These are phyloP conservation scores for Lepas anatifera DNA, from an alignment of 2,888 invertebrate species.

Conservation along the genomic window DNA sequence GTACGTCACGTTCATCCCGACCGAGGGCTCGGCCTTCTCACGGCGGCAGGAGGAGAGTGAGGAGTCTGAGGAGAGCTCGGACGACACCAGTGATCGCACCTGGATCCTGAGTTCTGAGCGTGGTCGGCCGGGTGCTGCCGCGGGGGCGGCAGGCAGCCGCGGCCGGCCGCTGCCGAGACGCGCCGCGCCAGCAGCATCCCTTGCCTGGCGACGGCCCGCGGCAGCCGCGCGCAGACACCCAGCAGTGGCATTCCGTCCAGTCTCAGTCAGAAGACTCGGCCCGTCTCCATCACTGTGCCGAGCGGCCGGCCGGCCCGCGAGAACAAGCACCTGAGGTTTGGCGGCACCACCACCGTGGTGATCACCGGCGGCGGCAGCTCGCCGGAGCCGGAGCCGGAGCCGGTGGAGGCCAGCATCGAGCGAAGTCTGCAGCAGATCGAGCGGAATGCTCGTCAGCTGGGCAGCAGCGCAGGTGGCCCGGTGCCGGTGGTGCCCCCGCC, in stretches of 20 bases:
- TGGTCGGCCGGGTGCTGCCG: slow-evolving; percentile 17
- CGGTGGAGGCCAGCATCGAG: slow-evolving; percentile 31
- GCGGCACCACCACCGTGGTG: slow-evolving; percentile 4
- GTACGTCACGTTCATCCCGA: slow-evolving; percentile 34
- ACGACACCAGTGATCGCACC: slow-evolving; percentile 26
- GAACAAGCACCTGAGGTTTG: neutral
- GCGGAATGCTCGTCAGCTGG: slow-evolving; percentile 36
- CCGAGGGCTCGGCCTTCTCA: slow-evolving; percentile 27
- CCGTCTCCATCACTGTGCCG: slow-evolving; percentile 17
- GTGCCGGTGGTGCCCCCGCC: slow-evolving; percentile 20
- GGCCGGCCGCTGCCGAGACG: slow-evolving; percentile 29
- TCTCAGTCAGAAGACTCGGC: slow-evolving; percentile 17
- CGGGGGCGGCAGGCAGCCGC: slow-evolving; percentile 30
- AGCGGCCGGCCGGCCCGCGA: slow-evolving; percentile 20
- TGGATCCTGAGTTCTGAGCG: slow-evolving; percentile 25
- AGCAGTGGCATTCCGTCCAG: neutral
- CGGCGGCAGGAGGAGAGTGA: slow-evolving; percentile 23
- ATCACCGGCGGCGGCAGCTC: neutral
- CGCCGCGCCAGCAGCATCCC: slow-evolving; percentile 37
- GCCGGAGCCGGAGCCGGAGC: neutral
- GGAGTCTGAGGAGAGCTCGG: slow-evolving; percentile 27
- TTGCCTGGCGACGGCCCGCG: neutral
- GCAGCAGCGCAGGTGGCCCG: slow-evolving; percentile 31
- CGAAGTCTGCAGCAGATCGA: slow-evolving; percentile 33
- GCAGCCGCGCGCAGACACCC: neutral